Conservation (phyloP, 2,797 vertebrate species). For the Coilia nasus region DNA sequence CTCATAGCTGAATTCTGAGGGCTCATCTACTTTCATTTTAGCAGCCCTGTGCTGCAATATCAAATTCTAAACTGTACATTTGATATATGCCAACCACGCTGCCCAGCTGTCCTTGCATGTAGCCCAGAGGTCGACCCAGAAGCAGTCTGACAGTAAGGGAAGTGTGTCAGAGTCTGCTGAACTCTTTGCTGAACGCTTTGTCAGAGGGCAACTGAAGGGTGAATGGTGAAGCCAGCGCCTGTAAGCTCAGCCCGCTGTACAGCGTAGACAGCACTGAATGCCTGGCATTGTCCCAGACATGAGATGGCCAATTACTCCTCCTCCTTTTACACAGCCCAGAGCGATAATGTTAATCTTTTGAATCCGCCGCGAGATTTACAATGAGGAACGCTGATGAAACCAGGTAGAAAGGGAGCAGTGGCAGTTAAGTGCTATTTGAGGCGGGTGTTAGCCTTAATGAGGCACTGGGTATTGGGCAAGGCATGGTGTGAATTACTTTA, state of each 20-base stretch:
- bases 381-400: not conserved
- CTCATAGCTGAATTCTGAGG: not conserved
- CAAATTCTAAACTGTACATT: not conserved
- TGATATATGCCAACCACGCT: not conserved
- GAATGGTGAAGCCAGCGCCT: not conserved
- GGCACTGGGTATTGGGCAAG: not conserved
- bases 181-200: not conserved
- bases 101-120: not conserved
- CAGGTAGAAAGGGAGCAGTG: not conserved
- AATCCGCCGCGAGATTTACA: conserved; percentile 16
- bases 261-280: not conserved
- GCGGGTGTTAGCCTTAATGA: not conserved
- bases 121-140: not conserved
- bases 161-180: not conserved
- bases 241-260: conserved; percentile 19
- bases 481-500: not conserved
- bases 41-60: not conserved
- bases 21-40: not conserved
- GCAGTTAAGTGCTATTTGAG: not conserved
- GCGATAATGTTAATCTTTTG: conserved; percentile 17
- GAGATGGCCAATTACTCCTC: conserved; percentile 12
- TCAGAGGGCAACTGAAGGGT: conserved; percentile 8
- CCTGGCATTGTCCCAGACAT: conserved; percentile 27
- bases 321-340: not conserved
- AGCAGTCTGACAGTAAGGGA: not conserved